These are phyloP conservation scores for Thera obeliscata DNA, from an alignment of 2,888 invertebrate species.

Conservation along the genomic window DNA sequence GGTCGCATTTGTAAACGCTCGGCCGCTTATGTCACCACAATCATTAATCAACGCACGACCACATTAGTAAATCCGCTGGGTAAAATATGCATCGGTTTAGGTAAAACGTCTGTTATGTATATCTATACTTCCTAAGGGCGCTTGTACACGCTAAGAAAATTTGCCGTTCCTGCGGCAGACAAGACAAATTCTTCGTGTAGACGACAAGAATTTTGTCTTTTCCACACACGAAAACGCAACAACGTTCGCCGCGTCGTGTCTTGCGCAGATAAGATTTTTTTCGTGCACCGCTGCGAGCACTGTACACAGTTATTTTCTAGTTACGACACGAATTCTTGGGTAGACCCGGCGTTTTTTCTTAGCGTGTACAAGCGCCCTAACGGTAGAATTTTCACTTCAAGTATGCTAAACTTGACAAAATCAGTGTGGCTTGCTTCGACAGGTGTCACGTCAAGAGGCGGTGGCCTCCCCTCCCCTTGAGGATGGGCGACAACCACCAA, in stretches of 20 bases:
- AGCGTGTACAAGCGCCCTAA: too few relatives aligned
- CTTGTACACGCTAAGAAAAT: too few relatives aligned
- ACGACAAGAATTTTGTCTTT: too few relatives aligned
- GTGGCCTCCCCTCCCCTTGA: slow-evolving; percentile 39
- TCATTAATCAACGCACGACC: slow-evolving; percentile 1
- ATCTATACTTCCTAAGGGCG: neutral
- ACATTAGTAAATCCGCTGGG: neutral
- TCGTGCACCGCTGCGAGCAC: too few relatives aligned
- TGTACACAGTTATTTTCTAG: too few relatives aligned
- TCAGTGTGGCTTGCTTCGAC: slow-evolving; percentile 67
- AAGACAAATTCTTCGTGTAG: too few relatives aligned
- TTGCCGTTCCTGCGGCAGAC: too few relatives aligned
- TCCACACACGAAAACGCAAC: too few relatives aligned
- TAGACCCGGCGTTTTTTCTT: too few relatives aligned
- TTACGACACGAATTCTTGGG: too few relatives aligned
- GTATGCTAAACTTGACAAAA: slow-evolving; percentile 48
- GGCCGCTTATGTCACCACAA: slow-evolving; percentile 1
- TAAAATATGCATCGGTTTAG: neutral
- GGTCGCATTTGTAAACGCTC: neutral
- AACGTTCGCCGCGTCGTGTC: too few relatives aligned
- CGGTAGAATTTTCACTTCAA: slow-evolving; percentile 12
- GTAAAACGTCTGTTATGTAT: neutral
- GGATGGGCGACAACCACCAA: slow-evolving; percentile 60
- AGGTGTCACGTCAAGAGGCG: slow-evolving; percentile 67
- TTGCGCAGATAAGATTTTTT: too few relatives aligned